A percentile compares a stretch with the other conserved stretches of the same genome.
These are phyloP conservation scores for Aricia artaxerxes DNA, from an alignment of 2,888 invertebrate species.

Conservation along the genomic window DNA sequence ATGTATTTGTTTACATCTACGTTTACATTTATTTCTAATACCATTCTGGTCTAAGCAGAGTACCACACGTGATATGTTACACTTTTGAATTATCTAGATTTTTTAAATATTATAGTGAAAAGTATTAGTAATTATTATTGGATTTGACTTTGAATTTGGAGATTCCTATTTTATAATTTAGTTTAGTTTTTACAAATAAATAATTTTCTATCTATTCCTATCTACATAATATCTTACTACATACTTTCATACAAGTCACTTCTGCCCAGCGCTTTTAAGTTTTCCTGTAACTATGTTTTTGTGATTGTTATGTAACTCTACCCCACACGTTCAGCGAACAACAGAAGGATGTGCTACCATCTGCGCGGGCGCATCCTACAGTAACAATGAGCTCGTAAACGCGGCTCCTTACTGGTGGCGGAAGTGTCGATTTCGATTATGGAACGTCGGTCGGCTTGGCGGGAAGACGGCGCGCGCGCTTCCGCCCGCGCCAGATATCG, in stretches of 20 bases:
- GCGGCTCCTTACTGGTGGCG: constrained; percentile 41
- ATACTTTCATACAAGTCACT: background rate
- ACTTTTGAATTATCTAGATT: too few relatives aligned
- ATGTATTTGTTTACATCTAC: background rate
- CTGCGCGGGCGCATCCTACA: constrained; percentile 24
- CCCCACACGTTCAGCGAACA: constrained; percentile 11
- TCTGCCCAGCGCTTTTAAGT: background rate
- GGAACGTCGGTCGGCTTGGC: constrained; percentile 52
- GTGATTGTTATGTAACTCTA: constrained; percentile 4
- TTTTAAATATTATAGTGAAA: too few relatives aligned
- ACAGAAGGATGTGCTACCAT: constrained; percentile 16
- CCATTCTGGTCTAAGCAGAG: too few relatives aligned
- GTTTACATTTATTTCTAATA: too few relatives aligned
- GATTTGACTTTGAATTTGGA: too few relatives aligned
- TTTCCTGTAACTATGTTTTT: background rate
- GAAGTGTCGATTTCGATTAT: constrained; percentile 65
- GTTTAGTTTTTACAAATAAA: too few relatives aligned
- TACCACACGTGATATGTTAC: too few relatives aligned
- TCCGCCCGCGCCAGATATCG: constrained; percentile 44
- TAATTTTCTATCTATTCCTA: too few relatives aligned
- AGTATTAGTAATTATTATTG: too few relatives aligned
- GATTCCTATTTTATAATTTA: too few relatives aligned
- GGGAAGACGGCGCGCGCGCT: constrained; percentile 56
- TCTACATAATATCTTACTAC: too few relatives aligned
- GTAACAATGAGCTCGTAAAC: constrained; percentile 33